Conservation (phyloP, 2,888 invertebrate species). For the Clostera curtula region DNA sequence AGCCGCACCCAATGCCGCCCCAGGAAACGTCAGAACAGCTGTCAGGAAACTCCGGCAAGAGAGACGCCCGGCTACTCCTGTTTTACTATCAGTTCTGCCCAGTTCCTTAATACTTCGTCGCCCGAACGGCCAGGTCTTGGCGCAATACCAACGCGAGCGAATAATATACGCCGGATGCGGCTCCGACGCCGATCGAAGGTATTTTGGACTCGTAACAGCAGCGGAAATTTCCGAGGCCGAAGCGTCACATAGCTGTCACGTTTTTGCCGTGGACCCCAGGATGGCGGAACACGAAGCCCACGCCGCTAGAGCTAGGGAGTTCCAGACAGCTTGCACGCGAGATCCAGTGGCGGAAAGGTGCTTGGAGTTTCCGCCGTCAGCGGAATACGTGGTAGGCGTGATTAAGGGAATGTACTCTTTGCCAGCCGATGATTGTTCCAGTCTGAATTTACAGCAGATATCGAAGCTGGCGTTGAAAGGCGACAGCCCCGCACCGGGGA, state of each 20-base stretch:
- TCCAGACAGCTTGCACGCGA: conserved; percentile 89
- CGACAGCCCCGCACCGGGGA: conserved; percentile 58
- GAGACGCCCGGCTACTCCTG: conserved; percentile 88
- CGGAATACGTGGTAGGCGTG: conserved; percentile 83
- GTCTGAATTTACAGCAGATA: conserved; percentile 56
- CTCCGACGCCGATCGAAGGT: conserved; percentile 91
- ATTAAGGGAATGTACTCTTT: conserved; percentile 84
- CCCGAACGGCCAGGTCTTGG: conserved; percentile 84
- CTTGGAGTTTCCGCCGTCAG: conserved; percentile 92
- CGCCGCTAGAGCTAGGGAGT: conserved; percentile 84
- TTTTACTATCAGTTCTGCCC: conserved; percentile 88
- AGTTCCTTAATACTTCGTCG: conserved; percentile 87
- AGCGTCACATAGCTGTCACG: conserved; percentile 92
- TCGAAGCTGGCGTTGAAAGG: conserved; percentile 61
- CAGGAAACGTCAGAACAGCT: conserved; percentile 88
- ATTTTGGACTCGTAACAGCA: conserved; percentile 94
- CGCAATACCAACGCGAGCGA: conserved; percentile 89
- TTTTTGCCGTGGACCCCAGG: conserved; percentile 94
- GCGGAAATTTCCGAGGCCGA: conserved; percentile 75
- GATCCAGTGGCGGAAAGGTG: conserved; percentile 87
- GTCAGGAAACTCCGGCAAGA: conserved; percentile 92
- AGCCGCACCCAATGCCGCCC: conserved; percentile 82
- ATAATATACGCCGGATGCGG: conserved; percentile 93
- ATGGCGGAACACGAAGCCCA: conserved; percentile 88
- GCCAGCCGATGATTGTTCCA: conserved; percentile 55